phyloP scores from a whole-genome alignment of 2,113 vertebrate species.

The Oreochromis tanganicae region DNA sequence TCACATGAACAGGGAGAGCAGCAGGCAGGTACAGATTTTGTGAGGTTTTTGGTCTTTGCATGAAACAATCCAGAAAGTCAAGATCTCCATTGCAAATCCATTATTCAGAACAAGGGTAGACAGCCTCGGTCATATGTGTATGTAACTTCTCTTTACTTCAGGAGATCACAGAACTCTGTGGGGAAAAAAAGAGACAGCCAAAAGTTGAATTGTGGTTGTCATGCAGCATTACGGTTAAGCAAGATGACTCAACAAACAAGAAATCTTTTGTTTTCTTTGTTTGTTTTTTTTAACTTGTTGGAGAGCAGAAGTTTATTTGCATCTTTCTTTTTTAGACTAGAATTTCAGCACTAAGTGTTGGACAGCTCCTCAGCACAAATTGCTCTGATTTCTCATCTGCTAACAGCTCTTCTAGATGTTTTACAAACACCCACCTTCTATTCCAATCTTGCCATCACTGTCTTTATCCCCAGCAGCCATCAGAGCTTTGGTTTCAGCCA shows the following conservation, averaged over 20 bases:
- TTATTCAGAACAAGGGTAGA: neutral
- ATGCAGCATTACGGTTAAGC: neutral
- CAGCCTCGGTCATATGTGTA: neutral
- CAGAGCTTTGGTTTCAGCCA: slow-evolving; percentile 70
- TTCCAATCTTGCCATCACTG: slow-evolving; percentile 78
- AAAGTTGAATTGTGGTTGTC: neutral
- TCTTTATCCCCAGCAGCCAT: slow-evolving; percentile 74
- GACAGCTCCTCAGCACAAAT: slow-evolving; percentile 28
- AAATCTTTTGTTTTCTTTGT: neutral
- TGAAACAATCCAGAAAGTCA: slow-evolving; percentile 8
- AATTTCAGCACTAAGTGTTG: slow-evolving; percentile 46
- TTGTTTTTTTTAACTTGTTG: neutral
- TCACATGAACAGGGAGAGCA: slow-evolving; percentile 34
- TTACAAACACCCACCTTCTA: slow-evolving; percentile 63
- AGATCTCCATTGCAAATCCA: neutral
- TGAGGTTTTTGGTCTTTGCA: slow-evolving; percentile 11
- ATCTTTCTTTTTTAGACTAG: neutral
- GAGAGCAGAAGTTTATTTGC: neutral
- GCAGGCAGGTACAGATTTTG: slow-evolving; percentile 24
- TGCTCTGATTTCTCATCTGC: neutral
- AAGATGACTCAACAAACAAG: neutral
- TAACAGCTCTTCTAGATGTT: neutral
- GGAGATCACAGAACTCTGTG: slow-evolving; percentile 75
- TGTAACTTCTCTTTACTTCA: slow-evolving; percentile 54
- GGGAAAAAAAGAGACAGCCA: neutral